Evolutionary conservation across 2,888 invertebrate genomes (phyloP).

Genomic region (Therioaphis trifolii): DNA sequence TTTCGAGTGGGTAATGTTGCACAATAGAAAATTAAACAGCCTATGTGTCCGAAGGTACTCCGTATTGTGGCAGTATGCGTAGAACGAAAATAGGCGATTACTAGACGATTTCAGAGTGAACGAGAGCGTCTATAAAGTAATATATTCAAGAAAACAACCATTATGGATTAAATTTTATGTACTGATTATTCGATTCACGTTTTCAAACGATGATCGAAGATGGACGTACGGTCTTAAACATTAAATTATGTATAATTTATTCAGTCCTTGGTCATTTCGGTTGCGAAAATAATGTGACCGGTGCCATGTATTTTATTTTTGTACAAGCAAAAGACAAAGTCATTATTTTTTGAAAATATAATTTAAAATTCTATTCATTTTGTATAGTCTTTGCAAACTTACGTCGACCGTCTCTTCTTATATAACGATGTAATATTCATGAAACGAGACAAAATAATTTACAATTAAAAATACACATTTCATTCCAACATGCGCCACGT

Average conservation of each 20-base stretch:
- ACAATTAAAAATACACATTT: no score
- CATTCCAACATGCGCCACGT: no score
- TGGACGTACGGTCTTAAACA: constrained; percentile 36
- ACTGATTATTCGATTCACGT: constrained; percentile 35
- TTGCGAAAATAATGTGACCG: constrained; percentile 55
- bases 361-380: constrained; percentile 45
- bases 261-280: constrained; percentile 62
- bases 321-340: not conserved
- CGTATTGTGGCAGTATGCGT: no score
- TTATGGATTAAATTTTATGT: constrained; percentile 33
- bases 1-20: not conserved
- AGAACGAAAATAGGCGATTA: no score
- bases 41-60: not conserved
- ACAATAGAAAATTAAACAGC: constrained; percentile 6
- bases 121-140: constrained; percentile 18
- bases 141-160: constrained; percentile 40
- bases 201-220: constrained; percentile 53
- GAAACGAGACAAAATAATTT: no score
- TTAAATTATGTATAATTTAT: constrained; percentile 59
- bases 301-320: constrained; percentile 1
- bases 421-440: not conserved
- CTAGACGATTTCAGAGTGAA: not conserved
- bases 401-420: not conserved
- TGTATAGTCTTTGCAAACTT: not conserved
- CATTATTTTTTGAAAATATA: constrained; percentile 49